phyloP scores from a whole-genome alignment of 2,113 vertebrate genomes.

The Phodopus roborovskii region DNA sequence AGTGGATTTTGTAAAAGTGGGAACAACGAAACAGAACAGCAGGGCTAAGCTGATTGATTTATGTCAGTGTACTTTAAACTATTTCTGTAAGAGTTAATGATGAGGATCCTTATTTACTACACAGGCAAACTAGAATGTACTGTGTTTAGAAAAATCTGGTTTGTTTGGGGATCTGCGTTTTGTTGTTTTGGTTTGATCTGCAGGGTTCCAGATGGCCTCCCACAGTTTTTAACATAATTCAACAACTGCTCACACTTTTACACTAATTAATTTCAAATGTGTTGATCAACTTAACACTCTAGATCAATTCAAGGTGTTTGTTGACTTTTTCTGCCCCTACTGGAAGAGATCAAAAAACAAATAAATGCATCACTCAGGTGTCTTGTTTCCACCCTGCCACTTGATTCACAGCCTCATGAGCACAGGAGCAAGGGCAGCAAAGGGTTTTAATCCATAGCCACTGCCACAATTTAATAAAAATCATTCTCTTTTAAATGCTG shows the following conservation, averaged over 20 bases:
- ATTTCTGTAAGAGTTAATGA: background rate
- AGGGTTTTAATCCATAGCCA: background rate
- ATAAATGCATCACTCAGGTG: background rate
- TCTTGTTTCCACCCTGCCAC: background rate
- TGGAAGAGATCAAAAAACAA: background rate
- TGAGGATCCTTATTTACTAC: background rate
- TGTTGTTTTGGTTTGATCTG: background rate
- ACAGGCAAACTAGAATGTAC: background rate
- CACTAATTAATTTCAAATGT: background rate
- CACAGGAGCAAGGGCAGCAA: background rate
- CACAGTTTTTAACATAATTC: background rate
- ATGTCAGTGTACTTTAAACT: background rate
- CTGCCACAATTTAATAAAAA: background rate
- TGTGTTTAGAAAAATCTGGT: background rate
- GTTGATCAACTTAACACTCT: background rate
- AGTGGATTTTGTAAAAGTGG: background rate
- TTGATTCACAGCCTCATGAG: background rate
- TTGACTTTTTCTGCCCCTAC: background rate
- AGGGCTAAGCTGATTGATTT: background rate
- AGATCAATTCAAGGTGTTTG: background rate
- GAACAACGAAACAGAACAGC: background rate
- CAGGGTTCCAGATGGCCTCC: background rate
- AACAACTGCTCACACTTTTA: background rate
- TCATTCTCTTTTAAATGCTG: background rate
- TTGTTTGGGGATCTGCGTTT: background rate